phyloP scores from a whole-genome alignment of 2,113 vertebrate species.

The Indicator indicator region DNA sequence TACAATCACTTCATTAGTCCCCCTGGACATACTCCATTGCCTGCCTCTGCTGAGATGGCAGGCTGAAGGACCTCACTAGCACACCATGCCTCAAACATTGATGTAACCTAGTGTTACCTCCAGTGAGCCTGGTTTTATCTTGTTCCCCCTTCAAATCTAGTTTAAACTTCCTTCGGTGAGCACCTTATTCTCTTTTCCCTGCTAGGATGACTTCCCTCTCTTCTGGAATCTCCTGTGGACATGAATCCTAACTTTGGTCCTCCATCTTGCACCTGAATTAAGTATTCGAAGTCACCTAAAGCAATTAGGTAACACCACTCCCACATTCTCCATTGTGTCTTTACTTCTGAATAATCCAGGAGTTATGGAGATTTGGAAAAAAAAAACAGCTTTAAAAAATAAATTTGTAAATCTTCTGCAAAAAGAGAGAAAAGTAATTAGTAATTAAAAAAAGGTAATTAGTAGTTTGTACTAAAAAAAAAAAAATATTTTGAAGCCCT shows the following conservation, averaged over 20 bases:
- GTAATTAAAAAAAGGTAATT: background rate
- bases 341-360: background rate
- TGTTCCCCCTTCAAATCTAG: background rate
- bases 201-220: background rate
- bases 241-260: background rate
- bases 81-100: background rate
- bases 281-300: background rate
- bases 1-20: no score
- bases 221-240: background rate
- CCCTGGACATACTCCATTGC: no score
- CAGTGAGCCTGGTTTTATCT: background rate
- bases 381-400: background rate
- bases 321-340: background rate
- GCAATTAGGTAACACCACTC: background rate
- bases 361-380: background rate
- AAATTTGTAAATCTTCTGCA: background rate
- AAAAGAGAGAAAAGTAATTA: background rate
- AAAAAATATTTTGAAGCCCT: background rate
- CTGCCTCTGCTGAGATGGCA: no score
- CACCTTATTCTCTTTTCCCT: background rate
- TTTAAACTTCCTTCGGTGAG: background rate
- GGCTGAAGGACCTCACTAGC: no score
- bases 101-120: background rate
- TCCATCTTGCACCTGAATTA: background rate
- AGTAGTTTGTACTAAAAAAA: no score